Evolutionary conservation across 2,113 vertebrate species (phyloP).

Genomic region (Orientallactaga bullata): DNA sequence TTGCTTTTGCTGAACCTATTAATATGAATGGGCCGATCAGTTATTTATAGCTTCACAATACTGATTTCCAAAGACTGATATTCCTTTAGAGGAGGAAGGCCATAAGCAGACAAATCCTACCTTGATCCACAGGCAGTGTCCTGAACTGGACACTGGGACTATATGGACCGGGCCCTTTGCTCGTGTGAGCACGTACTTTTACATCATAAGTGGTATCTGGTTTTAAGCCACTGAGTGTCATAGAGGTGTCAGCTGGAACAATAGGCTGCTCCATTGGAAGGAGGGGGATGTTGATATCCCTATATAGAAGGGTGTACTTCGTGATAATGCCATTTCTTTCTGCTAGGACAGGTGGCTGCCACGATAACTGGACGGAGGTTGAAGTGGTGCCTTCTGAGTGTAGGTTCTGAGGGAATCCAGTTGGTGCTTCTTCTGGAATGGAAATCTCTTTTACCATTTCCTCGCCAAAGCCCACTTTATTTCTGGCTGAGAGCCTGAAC

Average conservation of each 20-base stretch:
- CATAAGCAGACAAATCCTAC: constrained; percentile 97
- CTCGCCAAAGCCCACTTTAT: constrained; percentile 98
- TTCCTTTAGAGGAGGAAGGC: constrained; percentile 89
- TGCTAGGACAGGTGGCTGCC: constrained; percentile 93
- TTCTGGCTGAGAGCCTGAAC: constrained; percentile 97
- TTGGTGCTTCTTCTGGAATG: constrained; percentile 95
- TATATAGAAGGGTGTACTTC: constrained; percentile 97
- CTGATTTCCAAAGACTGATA: constrained; percentile 88
- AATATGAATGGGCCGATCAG: constrained; percentile 87
- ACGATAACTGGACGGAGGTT: constrained; percentile 95
- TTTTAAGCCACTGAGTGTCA: constrained; percentile 96
- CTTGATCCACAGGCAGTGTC: constrained; percentile 99
- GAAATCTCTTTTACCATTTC: constrained; percentile 98
- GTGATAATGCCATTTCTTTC: constrained; percentile 96
- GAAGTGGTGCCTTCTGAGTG: constrained; percentile 94
- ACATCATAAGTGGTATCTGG: constrained; percentile 99
- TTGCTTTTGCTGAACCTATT: constrained; percentile 87
- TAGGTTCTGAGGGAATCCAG: constrained; percentile 97
- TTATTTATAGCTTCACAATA: constrained; percentile 88
- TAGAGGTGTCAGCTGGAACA: constrained; percentile 93
- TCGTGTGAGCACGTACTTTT: constrained; percentile 99
- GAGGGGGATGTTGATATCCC: constrained; percentile 98
- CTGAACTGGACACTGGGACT: constrained; percentile 99
- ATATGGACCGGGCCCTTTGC: constrained; percentile 99
- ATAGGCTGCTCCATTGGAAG: constrained; percentile 96